Percentiles rank a stretch among this genome's conserved stretches.
These are phyloP conservation scores for Crotalus horridus DNA, from an alignment of 2,113 vertebrate genomes.

Conservation along the genomic window DNA sequence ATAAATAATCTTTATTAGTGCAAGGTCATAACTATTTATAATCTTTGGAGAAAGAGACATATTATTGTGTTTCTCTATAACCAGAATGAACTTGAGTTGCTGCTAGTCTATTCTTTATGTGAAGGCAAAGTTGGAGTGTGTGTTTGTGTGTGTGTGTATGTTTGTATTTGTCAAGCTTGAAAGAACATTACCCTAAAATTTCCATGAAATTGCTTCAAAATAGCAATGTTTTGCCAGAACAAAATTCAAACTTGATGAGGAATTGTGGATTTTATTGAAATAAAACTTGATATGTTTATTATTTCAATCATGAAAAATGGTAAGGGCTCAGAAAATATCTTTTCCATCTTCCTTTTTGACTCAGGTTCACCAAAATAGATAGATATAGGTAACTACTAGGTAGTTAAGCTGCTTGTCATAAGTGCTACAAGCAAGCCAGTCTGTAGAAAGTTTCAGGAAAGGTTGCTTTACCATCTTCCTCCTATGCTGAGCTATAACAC, in stretches of 20 bases:
- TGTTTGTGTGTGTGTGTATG: no score
- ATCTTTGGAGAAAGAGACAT: constrained; percentile 26
- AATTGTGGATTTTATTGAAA: background rate
- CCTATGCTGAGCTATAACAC: no score
- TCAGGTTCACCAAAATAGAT: background rate
- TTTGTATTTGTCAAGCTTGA: background rate
- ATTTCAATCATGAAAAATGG: background rate
- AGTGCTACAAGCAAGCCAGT: background rate
- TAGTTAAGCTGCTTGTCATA: background rate
- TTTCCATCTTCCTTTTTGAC: background rate
- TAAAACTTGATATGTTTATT: background rate
- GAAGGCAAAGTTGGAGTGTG: background rate
- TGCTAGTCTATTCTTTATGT: background rate
- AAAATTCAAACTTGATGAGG: background rate
- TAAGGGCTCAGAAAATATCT: background rate
- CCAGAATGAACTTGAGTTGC: background rate
- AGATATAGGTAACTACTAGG: background rate
- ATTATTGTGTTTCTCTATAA: background rate
- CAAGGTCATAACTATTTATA: constrained; percentile 31
- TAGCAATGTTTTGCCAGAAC: background rate
- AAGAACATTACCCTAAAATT: background rate
- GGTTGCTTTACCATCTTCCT: no score
- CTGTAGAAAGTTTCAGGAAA: background rate
- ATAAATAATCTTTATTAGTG: constrained; percentile 39
- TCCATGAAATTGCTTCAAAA: background rate